Percentiles rank a stretch among this genome's conserved stretches.
Evolutionary conservation across 2,113 vertebrate species (phyloP).

Genomic region (Parus major): DNA sequence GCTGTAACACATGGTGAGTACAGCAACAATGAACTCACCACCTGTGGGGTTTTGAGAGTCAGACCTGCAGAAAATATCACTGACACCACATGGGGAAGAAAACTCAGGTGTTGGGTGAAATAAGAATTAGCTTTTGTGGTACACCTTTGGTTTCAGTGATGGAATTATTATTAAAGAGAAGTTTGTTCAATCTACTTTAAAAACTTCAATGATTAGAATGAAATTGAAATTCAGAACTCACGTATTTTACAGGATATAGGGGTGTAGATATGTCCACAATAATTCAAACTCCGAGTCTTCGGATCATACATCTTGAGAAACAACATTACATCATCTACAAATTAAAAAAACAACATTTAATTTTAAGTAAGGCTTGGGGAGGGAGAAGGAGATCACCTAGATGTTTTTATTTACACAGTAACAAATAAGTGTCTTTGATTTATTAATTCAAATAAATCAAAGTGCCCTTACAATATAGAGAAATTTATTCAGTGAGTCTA

Average conservation of each 20-base stretch:
- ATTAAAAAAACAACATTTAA: background rate
- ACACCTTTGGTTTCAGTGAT: background rate
- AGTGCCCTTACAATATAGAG: background rate
- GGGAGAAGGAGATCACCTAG: background rate
- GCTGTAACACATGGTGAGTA: background rate
- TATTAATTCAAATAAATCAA: background rate
- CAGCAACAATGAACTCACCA: background rate
- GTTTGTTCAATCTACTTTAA: background rate
- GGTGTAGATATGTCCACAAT: conserved; percentile 99
- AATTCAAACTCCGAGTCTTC: conserved; percentile 99
- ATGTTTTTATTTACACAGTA: background rate
- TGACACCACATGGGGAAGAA: background rate
- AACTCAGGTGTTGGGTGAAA: background rate
- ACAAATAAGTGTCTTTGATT: background rate
- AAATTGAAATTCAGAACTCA: conserved; percentile 68
- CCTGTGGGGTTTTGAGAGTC: background rate
- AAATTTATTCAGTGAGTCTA: background rate
- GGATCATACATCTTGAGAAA: conserved; percentile 99
- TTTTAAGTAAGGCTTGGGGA: background rate
- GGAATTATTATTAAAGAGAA: background rate
- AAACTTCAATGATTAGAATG: background rate
- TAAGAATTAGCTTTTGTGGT: background rate
- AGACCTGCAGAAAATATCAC: background rate
- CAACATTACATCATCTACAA: conserved; percentile 96
- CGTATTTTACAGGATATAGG: conserved; percentile 99